Evolutionary conservation across 1,140 invertebrate genomes (phyloP).

Genomic region (Euglossa dilemma): DNA sequence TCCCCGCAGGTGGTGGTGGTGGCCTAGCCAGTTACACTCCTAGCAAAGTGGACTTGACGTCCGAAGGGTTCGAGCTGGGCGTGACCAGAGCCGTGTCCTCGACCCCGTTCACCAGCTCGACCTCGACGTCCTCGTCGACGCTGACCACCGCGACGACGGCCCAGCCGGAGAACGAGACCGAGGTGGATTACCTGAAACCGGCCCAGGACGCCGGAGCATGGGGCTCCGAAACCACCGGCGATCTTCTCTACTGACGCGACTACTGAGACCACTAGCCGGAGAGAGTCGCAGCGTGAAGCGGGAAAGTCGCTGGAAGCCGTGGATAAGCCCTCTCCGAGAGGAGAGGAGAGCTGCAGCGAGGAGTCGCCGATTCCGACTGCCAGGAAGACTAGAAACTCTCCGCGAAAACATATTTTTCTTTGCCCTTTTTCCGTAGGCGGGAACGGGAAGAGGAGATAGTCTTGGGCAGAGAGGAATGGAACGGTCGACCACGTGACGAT

Average conservation of each 20-base stretch:
- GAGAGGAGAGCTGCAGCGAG: slow-evolving; percentile 47
- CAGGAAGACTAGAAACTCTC: slow-evolving; percentile 44
- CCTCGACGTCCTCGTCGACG: slow-evolving; percentile 32
- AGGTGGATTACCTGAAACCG: slow-evolving; percentile 84
- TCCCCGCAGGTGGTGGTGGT: slow-evolving; percentile 78
- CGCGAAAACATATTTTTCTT: slow-evolving; percentile 12
- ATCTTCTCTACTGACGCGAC: slow-evolving; percentile 83
- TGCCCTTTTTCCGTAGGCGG: slow-evolving; percentile 1
- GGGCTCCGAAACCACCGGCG: slow-evolving; percentile 85
- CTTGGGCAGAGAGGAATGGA: neutral
- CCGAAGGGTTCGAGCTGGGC: slow-evolving; percentile 85
- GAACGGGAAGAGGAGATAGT: neutral
- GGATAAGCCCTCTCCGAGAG: too few species aligned
- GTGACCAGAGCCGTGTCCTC: slow-evolving; percentile 82
- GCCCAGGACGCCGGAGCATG: slow-evolving; percentile 85
- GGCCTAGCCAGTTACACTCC: slow-evolving; percentile 85
- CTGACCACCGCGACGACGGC: neutral
- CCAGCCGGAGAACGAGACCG: slow-evolving; percentile 61
- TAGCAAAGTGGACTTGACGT: slow-evolving; percentile 84
- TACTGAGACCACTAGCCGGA: neutral
- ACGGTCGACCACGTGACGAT: neutral
- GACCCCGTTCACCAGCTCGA: slow-evolving; percentile 59
- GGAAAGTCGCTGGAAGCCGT: slow-evolving; percentile 60
- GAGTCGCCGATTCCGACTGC: slow-evolving; percentile 26
- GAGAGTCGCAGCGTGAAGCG: neutral